Evolutionary conservation across 1,140 invertebrate genomes (phyloP), one percentile per base, ranked within the genome.

Genomic region (Conopomorpha cramerella): DNA sequence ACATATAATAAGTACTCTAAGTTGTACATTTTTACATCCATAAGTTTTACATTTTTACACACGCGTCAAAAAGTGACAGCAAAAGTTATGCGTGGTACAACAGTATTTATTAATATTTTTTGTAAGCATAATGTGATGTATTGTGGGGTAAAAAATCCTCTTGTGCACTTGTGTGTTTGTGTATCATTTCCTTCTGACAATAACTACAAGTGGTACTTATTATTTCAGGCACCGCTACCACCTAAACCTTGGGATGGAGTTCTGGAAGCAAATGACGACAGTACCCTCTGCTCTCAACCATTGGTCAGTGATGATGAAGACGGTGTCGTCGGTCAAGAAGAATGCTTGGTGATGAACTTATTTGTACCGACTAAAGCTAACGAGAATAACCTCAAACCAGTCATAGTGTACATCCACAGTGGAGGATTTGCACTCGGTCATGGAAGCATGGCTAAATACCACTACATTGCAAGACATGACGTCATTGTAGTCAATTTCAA

Each of bases 371-470:
- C 37, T 43, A 2, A 60, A 25, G 67, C 67, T 12, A 53, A 34
- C 7, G 52, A 65, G 39, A 34, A 45, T 0, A 67, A 70, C 41
- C 42, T 62, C 38, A 46, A 71, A 26, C 71, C 71, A 29, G 71
- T 76, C 3, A 16, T 72, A 1, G 60, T 68, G 3, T 76, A 76
- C 17, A 51, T 71, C 7, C 71, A 76, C 25, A 72, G 71, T 34
- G 71, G 71, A 12, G 71, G 64, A 6, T 76, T 55, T 41, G 45
- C 66, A 2, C 64, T 64, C 8, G 71, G 71, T 4, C 63, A 46
- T 45, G 55, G 54, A 2, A 68, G 56, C 29, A 76, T 72, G 66
- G 66, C 53, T 0, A 59, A 50, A 40, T 58, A 47, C 11, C 30
- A 55, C 30, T 64, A 58, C 28, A 25, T 76, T 35, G 58, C 56